Percentiles rank a stretch among this genome's conserved stretches.
These are phyloP conservation scores for Chanos chanos DNA, from an alignment of 2,797 vertebrate genomes.

Conservation along the genomic window DNA sequence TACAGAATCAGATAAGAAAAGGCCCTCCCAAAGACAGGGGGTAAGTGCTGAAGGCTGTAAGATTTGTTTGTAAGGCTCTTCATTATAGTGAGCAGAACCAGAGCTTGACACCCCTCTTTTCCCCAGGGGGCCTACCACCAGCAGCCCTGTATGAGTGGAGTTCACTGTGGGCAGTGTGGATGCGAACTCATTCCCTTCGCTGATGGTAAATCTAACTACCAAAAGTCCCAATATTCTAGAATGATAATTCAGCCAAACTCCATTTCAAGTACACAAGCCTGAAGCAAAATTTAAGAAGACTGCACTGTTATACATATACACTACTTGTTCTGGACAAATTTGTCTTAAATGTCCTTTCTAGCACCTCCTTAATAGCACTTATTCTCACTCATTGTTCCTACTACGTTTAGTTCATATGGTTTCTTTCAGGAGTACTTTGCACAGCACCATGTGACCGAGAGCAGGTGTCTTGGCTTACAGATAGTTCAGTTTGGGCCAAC, in stretches of 20 bases:
- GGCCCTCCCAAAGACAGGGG: slow-evolving; percentile 51
- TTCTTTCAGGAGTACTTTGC: slow-evolving; percentile 53
- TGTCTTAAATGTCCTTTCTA: no score
- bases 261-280: no score
- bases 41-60: slow-evolving; percentile 40
- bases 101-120: slow-evolving; percentile 7
- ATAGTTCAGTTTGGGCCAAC: slow-evolving; percentile 39
- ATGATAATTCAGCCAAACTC: no score
- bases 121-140: background rate
- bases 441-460: slow-evolving; percentile 40
- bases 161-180: slow-evolving; percentile 60
- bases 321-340: no score
- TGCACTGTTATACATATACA: no score
- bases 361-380: no score
- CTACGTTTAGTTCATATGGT: no score
- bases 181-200: slow-evolving; percentile 61
- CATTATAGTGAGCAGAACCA: no score
- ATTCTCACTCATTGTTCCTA: no score
- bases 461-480: slow-evolving; percentile 51
- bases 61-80: slow-evolving; percentile 1
- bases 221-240: no score
- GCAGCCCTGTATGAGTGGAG: slow-evolving; percentile 56
- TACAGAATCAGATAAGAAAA: background rate
- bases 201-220: slow-evolving; percentile 45
- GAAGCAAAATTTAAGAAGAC: no score